Base-by-base conservation (phyloP, 1,140 invertebrate species). In the Drosophila carrolli region DNA sequence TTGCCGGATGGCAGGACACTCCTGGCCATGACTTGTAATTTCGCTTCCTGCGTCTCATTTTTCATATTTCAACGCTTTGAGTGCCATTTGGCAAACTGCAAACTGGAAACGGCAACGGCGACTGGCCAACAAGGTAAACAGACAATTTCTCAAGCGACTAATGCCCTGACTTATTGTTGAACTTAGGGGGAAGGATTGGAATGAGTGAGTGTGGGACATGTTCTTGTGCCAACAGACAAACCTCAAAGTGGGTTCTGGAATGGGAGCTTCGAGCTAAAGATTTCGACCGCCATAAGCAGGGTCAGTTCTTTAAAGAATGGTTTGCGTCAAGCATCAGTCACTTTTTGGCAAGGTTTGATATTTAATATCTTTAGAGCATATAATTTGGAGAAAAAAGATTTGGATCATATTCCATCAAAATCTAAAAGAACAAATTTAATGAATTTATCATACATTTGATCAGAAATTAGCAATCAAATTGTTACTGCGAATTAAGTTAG, bases 101-200 rank as follows among this genome's bases (percentile, higher is more conserved):
- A 68, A 38, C 63, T 44, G 53, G 56, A 68, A 65, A 57, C 68
- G 51, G 74, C 51, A 60, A 78, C 54, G 67, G 61, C 65, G 65
- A 62, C 67, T 76, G 74, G 62, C 81, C 81, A 85, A 85, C 83
- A 86, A 86, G 83, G 83, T 86, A 86, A 86, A 88, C 79, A 86
- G 83, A 86, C 83, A 86, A 86, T 86, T 86, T 86, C 83, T 86
- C 83, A 86, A 88, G 75, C 83, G 84, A 76, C 84, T 86, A 86
- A 86, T 86, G 84, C 83, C 63, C 50, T 86, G 83, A 88, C 79
- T 86, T 86, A 88, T 86, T 86, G 84, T 88, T 73, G 54, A 75
- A 88, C 38, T 53, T 23, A 50, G 59, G 50, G 48, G 35, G 7
- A 40, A 57, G 61, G 44, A 46, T 27, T 74, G 60, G 37, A 27